Conservation (phyloP, 2,888 invertebrate genomes). For the Xanthorhoe spadicearia region DNA sequence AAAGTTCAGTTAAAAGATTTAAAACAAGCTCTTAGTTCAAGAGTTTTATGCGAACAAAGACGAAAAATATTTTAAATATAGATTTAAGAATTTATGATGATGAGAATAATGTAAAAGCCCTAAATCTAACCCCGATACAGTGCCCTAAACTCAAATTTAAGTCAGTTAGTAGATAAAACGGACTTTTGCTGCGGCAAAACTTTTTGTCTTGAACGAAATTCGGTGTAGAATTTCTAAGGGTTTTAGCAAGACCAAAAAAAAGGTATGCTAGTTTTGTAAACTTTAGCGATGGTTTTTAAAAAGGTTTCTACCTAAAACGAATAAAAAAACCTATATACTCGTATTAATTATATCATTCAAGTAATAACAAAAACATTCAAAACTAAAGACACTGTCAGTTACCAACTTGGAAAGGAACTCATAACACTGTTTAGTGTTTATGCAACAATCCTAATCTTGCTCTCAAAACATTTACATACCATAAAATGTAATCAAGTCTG, state of each 20-base stretch:
- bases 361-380: neutral
- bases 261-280: constrained; percentile 8
- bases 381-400: constrained; percentile 5
- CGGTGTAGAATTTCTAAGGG: constrained; percentile 41
- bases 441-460: constrained; percentile 29
- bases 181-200: constrained; percentile 49
- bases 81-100: no score
- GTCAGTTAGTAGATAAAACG: constrained; percentile 54
- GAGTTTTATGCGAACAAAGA: no score
- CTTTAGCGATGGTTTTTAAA: neutral
- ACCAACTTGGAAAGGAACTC: constrained; percentile 22
- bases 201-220: constrained; percentile 46
- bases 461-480: constrained; percentile 38
- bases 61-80: no score
- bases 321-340: no score
- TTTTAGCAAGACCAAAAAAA: constrained; percentile 17
- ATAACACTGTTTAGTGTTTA: constrained; percentile 29
- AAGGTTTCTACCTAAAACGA: neutral
- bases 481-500: constrained; percentile 36
- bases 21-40: no score
- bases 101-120: constrained; percentile 10
- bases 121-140: constrained; percentile 43
- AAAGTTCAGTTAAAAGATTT: no score
- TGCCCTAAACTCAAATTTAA: constrained; percentile 56
- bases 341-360: no score